Conservation (phyloP, 2,888 invertebrate species). For the Lamellibrachia columna region DNA sequence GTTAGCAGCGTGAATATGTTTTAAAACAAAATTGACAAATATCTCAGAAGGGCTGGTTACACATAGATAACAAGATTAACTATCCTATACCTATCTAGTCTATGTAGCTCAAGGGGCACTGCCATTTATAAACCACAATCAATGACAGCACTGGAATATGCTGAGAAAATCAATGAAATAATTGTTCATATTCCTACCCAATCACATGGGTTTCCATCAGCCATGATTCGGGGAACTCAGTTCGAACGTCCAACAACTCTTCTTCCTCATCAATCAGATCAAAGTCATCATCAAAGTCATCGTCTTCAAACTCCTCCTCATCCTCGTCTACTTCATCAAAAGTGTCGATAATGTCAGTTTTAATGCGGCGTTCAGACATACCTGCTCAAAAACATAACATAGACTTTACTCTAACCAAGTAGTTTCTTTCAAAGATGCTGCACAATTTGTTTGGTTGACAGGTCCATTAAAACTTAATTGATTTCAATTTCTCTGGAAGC, state of each 20-base stretch:
- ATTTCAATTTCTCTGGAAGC: too few species aligned
- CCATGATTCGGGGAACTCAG: conserved; percentile 52
- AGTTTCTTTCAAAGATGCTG: neutral
- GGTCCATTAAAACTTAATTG: too few species aligned
- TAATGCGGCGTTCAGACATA: neutral
- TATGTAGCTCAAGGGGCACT: too few species aligned
- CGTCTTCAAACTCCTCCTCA: neutral
- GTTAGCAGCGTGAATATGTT: too few species aligned
- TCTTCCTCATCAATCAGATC: neutral
- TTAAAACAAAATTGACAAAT: too few species aligned
- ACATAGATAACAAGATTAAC: too few species aligned
- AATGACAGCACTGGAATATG: neutral
- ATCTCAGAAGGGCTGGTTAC: too few species aligned
- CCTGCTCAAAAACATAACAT: neutral
- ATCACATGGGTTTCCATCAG: conserved; percentile 46
- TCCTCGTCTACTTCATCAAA: neutral
- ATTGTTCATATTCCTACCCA: conserved; percentile 34
- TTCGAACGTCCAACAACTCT: conserved; percentile 13
- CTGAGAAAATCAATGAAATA: neutral
- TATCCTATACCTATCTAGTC: too few species aligned
- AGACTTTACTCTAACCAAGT: neutral
- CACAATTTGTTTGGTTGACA: neutral
- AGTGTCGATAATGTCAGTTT: neutral
- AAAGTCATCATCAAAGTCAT: neutral
- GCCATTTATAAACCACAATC: too few species aligned